phyloP scores from a whole-genome alignment of 2,888 invertebrate genomes.

The Drosophila phalerata region DNA sequence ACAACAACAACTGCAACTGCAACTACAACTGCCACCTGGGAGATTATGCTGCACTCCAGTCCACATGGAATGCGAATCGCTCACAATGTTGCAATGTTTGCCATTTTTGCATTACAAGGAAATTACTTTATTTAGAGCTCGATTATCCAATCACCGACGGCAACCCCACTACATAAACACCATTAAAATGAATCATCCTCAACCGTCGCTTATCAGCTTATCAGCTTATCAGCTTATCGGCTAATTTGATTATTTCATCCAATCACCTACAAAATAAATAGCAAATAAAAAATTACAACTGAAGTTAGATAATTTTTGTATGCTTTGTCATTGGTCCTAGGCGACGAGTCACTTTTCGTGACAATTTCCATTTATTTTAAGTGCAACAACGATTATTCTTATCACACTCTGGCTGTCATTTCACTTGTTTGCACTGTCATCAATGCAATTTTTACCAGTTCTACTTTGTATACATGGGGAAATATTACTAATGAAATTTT shows the following conservation, averaged over 20 bases:
- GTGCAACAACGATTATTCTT: constrained; percentile 42
- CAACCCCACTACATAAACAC: constrained; percentile 10
- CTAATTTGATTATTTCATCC: constrained; percentile 72
- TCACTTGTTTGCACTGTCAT: constrained; percentile 73
- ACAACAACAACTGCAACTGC: constrained; percentile 8
- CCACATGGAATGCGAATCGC: constrained; percentile 48
- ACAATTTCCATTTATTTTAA: constrained; percentile 61
- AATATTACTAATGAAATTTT: background rate
- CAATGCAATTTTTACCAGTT: constrained; percentile 58
- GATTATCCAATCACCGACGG: constrained; percentile 16
- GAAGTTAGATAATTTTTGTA: constrained; percentile 54
- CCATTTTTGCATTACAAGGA: constrained; percentile 63
- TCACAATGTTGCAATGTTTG: constrained; percentile 54
- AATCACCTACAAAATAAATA: constrained; percentile 34
- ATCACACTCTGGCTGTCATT: constrained; percentile 56
- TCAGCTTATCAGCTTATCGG: constrained; percentile 42
- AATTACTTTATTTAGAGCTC: constrained; percentile 70
- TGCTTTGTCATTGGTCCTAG: constrained; percentile 41
- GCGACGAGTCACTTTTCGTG: constrained; percentile 49
- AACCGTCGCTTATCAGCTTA: constrained; percentile 9
- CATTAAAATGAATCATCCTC: constrained; percentile 31
- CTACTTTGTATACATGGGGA: background rate
- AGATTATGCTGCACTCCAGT: constrained; percentile 43
- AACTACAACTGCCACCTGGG: constrained; percentile 54
- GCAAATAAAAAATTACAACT: constrained; percentile 2